Conservation (phyloP, 2,113 vertebrate genomes). For the Archilochus colubris region DNA sequence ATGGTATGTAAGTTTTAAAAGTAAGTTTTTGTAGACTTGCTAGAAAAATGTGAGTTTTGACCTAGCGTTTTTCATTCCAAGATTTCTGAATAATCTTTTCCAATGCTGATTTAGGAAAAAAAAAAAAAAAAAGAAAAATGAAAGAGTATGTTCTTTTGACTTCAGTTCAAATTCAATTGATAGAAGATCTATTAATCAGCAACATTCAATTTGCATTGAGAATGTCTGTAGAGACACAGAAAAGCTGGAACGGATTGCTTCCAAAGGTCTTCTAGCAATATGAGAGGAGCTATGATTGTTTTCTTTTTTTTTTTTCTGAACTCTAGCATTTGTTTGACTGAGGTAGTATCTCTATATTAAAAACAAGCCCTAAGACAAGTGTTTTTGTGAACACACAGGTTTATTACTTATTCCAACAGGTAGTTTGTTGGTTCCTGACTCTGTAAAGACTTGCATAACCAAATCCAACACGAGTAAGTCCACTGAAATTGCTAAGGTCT, state of each 20-base stretch:
- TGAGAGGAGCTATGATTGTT: background rate
- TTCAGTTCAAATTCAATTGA: slow-evolving; percentile 24
- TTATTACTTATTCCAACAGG: slow-evolving; percentile 21
- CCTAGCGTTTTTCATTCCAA: slow-evolving; percentile 17
- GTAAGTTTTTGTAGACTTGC: slow-evolving; percentile 6
- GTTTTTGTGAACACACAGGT: background rate
- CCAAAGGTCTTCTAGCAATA: background rate
- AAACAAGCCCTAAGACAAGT: background rate
- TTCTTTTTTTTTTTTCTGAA: background rate
- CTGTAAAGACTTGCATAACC: background rate
- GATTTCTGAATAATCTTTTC: slow-evolving; percentile 39
- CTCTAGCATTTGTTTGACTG: background rate
- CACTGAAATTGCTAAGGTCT: slow-evolving; percentile 20
- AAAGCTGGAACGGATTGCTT: background rate
- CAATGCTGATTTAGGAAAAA: background rate
- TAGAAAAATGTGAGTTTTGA: slow-evolving; percentile 52
- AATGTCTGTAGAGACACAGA: background rate
- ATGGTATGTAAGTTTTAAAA: slow-evolving; percentile 13
- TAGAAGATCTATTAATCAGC: slow-evolving; percentile 27
- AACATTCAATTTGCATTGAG: background rate
- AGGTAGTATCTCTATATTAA: background rate
- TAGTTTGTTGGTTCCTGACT: slow-evolving; percentile 10
- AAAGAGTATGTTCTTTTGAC: slow-evolving; percentile 4
- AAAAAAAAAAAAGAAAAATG: background rate
- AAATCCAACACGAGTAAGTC: background rate